Evolutionary conservation across 1,140 invertebrate species (phyloP).

Genomic region (Trypoxylus dichotomus): DNA sequence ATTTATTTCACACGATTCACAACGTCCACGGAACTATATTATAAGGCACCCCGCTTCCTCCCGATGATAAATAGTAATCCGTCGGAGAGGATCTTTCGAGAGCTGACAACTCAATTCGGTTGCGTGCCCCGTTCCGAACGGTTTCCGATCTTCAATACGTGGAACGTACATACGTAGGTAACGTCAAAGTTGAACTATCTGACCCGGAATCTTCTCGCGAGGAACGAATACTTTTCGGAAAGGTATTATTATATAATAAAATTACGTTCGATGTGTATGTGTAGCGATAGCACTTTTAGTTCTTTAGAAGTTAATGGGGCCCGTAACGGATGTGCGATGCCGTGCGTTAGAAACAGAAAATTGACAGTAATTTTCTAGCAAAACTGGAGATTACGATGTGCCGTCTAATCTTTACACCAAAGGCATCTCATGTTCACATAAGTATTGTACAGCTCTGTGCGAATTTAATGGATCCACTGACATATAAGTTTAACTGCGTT

Average conservation of each 20-base stretch:
- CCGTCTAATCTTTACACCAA: not conserved
- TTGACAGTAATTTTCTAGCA: not conserved
- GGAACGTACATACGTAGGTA: not conserved
- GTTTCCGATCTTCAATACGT: not conserved
- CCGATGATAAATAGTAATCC: conserved; percentile 36
- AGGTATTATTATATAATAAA: conserved; percentile 1
- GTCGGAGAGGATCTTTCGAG: conserved; percentile 34
- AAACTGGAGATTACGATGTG: not conserved
- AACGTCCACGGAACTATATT: conserved; percentile 4
- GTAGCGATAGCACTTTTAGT: not conserved
- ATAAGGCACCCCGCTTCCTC: conserved; percentile 13
- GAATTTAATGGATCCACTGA: too few relatives aligned
- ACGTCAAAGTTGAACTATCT: not conserved
- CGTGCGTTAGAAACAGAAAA: not conserved
- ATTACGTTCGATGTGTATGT: not conserved
- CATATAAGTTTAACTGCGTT: too few relatives aligned
- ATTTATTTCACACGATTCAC: conserved; percentile 37
- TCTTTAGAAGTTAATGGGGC: not conserved
- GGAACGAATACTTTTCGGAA: not conserved
- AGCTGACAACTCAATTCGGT: conserved; percentile 38
- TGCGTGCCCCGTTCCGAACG: conserved; percentile 24
- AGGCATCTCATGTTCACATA: too few relatives aligned
- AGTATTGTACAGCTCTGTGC: too few relatives aligned
- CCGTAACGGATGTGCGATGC: not conserved
- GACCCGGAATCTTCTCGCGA: not conserved